Percentiles rank a stretch among this genome's conserved stretches.
These are phyloP conservation scores for Hypolimnas misippus DNA, from an alignment of 2,888 invertebrate species.

Conservation along the genomic window DNA sequence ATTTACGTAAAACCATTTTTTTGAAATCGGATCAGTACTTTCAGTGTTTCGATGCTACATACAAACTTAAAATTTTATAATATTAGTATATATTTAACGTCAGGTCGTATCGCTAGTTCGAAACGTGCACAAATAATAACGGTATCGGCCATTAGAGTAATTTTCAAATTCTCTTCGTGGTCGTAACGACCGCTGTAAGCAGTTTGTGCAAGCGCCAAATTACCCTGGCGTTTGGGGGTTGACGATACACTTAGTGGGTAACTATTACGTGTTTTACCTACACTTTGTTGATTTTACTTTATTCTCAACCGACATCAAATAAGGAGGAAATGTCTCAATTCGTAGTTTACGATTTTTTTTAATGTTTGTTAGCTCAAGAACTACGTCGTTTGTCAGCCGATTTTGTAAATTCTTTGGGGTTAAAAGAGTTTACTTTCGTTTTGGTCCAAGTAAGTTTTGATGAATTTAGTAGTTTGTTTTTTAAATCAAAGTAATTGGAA, in stretches of 20 bases:
- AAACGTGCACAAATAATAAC: conserved; percentile 3
- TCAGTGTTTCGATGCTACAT: no score
- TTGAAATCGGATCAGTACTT: no score
- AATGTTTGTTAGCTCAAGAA: no score
- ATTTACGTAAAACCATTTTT: not conserved
- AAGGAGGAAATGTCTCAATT: no score
- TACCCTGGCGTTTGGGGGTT: conserved; percentile 19
- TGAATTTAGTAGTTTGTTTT: no score
- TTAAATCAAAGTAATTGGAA: no score
- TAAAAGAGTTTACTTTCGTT: no score
- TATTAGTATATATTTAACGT: not conserved
- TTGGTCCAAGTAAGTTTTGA: no score
- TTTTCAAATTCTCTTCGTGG: conserved; percentile 31
- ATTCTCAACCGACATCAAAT: not conserved
- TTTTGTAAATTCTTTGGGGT: no score
- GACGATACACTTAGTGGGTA: not conserved
- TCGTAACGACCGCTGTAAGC: conserved; percentile 34
- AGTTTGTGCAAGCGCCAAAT: conserved; percentile 34
- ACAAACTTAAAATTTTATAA: no score
- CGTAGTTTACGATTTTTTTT: no score
- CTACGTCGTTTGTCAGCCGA: no score
- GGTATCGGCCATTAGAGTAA: conserved; percentile 25
- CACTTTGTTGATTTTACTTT: not conserved
- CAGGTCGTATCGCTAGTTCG: not conserved
- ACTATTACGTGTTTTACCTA: not conserved